Evolutionary conservation across 2,797 vertebrate genomes (phyloP), one percentile per base, ranked within the genome.

Genomic region (Muscicapa comitata): DNA sequence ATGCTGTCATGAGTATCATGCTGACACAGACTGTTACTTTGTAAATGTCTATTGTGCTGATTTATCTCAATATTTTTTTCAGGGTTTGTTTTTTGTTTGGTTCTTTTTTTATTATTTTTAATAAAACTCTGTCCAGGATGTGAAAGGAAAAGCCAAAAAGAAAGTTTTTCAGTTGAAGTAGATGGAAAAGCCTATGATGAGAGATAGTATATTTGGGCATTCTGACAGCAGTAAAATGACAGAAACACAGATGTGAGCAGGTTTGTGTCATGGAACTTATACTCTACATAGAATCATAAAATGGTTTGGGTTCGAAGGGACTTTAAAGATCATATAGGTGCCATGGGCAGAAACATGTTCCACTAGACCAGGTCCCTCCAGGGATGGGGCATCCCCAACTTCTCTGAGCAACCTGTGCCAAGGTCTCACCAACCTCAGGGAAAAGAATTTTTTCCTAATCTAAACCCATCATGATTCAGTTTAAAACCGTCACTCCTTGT

Each of bases 171-270:
- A 12, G 1, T 3, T 43, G 35, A 73, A 73, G 10, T 13, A 23
- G 51, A 15, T 4, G 13, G 33, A 40, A 47, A 83, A 61, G 13
- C 1, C 1, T 14, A 10, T 5, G 4, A 33, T 37, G 28, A 31
- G 6, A 37, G 51, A 21, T 9, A 4, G 11, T 5, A 5, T 12
- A 5, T 42, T 13, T 28, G 53, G 50, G 17, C 28, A 21, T 37
- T 8, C 6, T 4, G 47, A 38, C 29, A 35, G 37, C 0, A 55
- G 17, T 4, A 14, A 31, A 37, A 24, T 4, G 19, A 15, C 28
- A 26, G 55, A 9, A 79, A 11, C 4, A 6, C 1, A 1, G 19
- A 6, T 2, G 13, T 1, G 38, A 10, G 28, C 31, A 25, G 10
- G 29, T 28, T 31, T 23, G 37, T 4, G 35, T 9, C 7, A 4